A percentile compares a stretch with the other conserved stretches of the same genome.
phyloP scores from a whole-genome alignment of 2,113 vertebrate genomes.

The Struthio camelus region DNA sequence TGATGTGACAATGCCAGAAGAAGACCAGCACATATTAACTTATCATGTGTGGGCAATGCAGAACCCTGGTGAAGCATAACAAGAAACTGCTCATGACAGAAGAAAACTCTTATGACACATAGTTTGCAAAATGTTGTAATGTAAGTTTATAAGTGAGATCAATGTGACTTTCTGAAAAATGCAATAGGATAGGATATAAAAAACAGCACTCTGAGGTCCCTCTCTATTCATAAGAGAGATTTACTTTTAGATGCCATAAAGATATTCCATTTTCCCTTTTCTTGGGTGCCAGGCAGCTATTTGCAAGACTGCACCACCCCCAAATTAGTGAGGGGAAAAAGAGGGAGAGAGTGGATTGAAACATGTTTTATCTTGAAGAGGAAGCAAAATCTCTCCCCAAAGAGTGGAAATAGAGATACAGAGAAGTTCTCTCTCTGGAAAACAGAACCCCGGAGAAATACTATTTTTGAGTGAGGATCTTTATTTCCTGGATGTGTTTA shows the following conservation, averaged over 20 bases:
- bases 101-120: not conserved
- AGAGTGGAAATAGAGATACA: not conserved
- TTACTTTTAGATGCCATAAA: not conserved
- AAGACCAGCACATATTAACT: not conserved
- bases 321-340: not conserved
- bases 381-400: not conserved
- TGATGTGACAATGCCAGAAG: not conserved
- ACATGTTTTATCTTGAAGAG: not conserved
- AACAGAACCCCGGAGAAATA: not conserved
- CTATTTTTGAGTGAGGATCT: not conserved
- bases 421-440: not conserved
- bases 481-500: not conserved
- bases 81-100: not conserved
- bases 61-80: not conserved
- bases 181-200: not conserved
- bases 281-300: not conserved
- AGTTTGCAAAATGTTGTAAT: not conserved
- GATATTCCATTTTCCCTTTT: not conserved
- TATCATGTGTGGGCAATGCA: not conserved
- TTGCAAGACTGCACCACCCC: not conserved
- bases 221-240: not conserved
- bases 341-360: not conserved
- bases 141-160: not conserved
- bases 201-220: not conserved
- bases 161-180: not conserved